Evolutionary conservation across 2,888 invertebrate genomes (phyloP), one percentile per base, ranked within the genome.

Genomic region (Diaprepes abbreviatus): DNA sequence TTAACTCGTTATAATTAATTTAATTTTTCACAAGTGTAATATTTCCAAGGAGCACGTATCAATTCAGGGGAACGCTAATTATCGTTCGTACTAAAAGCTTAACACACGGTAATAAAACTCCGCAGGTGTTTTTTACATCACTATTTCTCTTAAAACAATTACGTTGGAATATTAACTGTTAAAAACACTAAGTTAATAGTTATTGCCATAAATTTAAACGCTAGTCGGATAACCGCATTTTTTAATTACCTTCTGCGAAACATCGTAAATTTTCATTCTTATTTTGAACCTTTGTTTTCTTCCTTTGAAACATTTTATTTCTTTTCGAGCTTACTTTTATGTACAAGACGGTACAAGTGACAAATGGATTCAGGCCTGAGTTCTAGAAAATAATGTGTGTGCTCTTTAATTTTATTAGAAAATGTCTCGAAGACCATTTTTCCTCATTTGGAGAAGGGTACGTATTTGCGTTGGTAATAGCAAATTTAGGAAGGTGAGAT

Each of bases 201-300:
- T 45, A 19, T n/a, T 24, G 28, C 16, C 48, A 9, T 16, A 50
- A 7, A 9, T 14, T 21, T 14, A 3, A 50, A 28, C 14, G 28
- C 6, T 7, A 50, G 6, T 12, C 21, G 6, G 24, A 48, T 48
- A 24, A 48, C 48, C 16, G 48, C 48, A 28, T 50, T 14, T 50
- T 43, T 28, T 16, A 9, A 50, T 50, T 28, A 50, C n/a, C 16
- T 50, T 50, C 48, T 28, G 48, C 3, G 48, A 28, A 50, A n/a
- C 9, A 6, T 50, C 28, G 48, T 50, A 50, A 50, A 50, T 50
- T 50, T 50, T 28, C 28, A 50, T 50, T 50, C 21, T 50, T 50
- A 28, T 19, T 21, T 28, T 50, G 12, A 50, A 16, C 48, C 48
- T 28, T 50, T 50, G 48, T 50, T 28, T 45, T 50, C 12, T 48